Evolutionary conservation across 2,113 vertebrate species (phyloP).

Genomic region (Semnornis frantzii): DNA sequence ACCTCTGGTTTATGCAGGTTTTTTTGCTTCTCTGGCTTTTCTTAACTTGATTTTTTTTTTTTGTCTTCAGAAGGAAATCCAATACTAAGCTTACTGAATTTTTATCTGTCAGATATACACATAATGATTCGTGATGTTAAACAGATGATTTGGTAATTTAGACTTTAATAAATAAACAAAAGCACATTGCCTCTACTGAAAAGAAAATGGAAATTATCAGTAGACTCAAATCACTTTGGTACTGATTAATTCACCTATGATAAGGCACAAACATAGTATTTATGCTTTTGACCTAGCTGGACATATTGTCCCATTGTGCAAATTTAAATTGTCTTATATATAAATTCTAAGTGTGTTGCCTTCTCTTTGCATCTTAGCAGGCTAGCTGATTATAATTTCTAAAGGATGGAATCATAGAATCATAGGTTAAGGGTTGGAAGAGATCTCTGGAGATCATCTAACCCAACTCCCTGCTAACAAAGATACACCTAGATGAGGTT

Average conservation of each 20-base stretch:
- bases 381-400: background rate
- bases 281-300: background rate
- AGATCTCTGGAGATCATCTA: no score
- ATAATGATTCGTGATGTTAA: background rate
- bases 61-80: background rate
- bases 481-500: no score
- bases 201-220: background rate
- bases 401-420: background rate
- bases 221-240: background rate
- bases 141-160: background rate
- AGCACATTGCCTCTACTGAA: background rate
- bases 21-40: background rate
- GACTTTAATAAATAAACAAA: background rate
- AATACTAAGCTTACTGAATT: background rate
- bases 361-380: background rate
- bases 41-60: background rate
- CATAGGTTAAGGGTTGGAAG: no score
- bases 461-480: no score
- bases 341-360: background rate
- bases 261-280: background rate
- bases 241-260: background rate
- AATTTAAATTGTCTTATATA: background rate
- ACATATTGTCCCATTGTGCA: background rate
- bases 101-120: background rate
- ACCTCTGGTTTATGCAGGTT: background rate